Conservation (phyloP, 1,140 invertebrate species). For the Drosophila sproati region DNA sequence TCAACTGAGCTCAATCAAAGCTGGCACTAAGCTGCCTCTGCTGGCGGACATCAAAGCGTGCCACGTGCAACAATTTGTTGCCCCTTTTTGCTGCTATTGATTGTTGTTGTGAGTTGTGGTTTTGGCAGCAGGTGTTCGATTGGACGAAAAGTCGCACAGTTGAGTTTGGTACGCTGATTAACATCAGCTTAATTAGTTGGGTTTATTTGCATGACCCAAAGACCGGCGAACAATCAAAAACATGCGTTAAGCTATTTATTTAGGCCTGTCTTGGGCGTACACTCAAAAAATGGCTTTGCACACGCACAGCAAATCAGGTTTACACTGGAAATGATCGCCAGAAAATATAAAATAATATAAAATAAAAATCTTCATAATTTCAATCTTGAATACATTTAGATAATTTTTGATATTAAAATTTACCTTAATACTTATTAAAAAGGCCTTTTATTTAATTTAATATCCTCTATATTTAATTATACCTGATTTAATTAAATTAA, state of each 20-base stretch:
- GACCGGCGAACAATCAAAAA: conserved; percentile 52
- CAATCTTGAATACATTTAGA: no score
- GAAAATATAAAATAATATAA: no score
- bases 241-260: conserved; percentile 76
- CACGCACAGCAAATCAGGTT: not conserved
- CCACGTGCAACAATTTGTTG: conserved; percentile 28
- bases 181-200: conserved; percentile 75
- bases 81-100: conserved; percentile 4
- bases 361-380: no score
- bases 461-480: no score
- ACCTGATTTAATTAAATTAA: no score
- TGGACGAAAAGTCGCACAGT: conserved; percentile 46
- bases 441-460: no score
- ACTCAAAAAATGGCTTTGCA: conserved; percentile 12
- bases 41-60: conserved; percentile 49
- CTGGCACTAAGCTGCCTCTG: conserved; percentile 10
- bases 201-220: conserved; percentile 66
- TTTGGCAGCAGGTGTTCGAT: conserved; percentile 55
- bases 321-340: no score
- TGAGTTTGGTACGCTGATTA: conserved; percentile 47
- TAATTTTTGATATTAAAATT: no score
- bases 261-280: conserved; percentile 46
- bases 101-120: conserved; percentile 14
- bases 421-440: no score
- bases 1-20: not conserved